Conservation (phyloP, 64 coral and sea anemone genomes). For the Astreopora myriophthalma region DNA sequence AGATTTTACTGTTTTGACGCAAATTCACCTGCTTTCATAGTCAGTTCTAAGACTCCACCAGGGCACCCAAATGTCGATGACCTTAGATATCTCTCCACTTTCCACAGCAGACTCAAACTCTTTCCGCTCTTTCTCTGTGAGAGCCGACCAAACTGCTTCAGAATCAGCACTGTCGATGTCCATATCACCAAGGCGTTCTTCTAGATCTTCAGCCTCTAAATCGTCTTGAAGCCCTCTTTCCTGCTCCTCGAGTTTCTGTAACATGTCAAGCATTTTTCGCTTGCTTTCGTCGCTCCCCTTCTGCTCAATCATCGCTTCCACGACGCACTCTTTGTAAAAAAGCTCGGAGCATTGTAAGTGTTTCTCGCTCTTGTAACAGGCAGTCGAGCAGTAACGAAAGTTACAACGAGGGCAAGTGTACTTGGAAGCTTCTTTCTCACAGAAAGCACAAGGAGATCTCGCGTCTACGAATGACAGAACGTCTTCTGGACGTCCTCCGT, state of each 20-base stretch:
- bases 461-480: conserved; percentile 18
- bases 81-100: conserved; percentile 55
- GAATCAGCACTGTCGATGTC: conserved; percentile 64
- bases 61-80: conserved; percentile 78
- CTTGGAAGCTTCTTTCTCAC: conserved; percentile 72
- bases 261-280: conserved; percentile 79
- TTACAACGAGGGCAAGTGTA: conserved; percentile 96
- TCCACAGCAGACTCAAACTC: conserved; percentile 78
- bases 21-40: not conserved
- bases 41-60: conserved; percentile 74
- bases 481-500: not conserved
- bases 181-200: conserved; percentile 71
- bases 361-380: conserved; percentile 85
- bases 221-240: conserved; percentile 25
- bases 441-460: conserved; percentile 66
- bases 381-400: conserved; percentile 82
- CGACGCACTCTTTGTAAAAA: conserved; percentile 89
- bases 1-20: not conserved
- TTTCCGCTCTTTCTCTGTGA: conserved; percentile 69
- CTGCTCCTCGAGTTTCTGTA: conserved; percentile 72
- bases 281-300: conserved; percentile 54
- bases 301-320: conserved; percentile 45
- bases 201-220: conserved; percentile 46
- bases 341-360: conserved; percentile 88
- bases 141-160: conserved; percentile 63